Conservation (phyloP, 2,888 invertebrate species). For the Harpagoxenus sublaevis region DNA sequence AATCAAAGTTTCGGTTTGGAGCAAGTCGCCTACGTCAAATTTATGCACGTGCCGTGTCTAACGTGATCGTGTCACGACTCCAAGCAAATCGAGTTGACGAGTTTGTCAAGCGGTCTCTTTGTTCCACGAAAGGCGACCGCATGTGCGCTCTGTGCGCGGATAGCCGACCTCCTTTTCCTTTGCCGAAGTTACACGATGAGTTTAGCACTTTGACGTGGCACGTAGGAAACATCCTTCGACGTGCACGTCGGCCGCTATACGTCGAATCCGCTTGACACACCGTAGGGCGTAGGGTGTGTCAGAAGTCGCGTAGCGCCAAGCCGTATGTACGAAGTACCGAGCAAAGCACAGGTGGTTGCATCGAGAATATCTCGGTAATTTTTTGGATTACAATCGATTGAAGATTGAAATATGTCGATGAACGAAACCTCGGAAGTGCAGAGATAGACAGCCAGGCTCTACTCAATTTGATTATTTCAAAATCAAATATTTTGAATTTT, state of each 20-base stretch:
- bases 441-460: background rate
- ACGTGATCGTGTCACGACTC: slow-evolving; percentile 60
- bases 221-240: slow-evolving; percentile 62
- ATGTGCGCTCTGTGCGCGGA: slow-evolving; percentile 31
- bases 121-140: slow-evolving; percentile 54
- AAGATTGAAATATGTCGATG: background rate
- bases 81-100: slow-evolving; percentile 68
- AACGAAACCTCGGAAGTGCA: background rate
- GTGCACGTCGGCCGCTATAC: slow-evolving; percentile 77
- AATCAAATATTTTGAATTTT: background rate
- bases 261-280: slow-evolving; percentile 71
- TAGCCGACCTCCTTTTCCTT: slow-evolving; percentile 48
- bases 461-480: background rate
- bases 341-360: background rate
- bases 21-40: background rate
- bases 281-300: slow-evolving; percentile 30
- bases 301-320: slow-evolving; percentile 2
- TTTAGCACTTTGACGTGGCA: slow-evolving; percentile 63
- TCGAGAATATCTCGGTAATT: background rate
- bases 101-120: slow-evolving; percentile 67
- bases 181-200: slow-evolving; percentile 52
- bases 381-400: background rate
- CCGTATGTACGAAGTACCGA: background rate
- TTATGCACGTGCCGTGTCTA: slow-evolving; percentile 61
- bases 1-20: background rate